phyloP scores from a whole-genome alignment of 2,797 vertebrate species.

The Leucoraja ocellata region DNA sequence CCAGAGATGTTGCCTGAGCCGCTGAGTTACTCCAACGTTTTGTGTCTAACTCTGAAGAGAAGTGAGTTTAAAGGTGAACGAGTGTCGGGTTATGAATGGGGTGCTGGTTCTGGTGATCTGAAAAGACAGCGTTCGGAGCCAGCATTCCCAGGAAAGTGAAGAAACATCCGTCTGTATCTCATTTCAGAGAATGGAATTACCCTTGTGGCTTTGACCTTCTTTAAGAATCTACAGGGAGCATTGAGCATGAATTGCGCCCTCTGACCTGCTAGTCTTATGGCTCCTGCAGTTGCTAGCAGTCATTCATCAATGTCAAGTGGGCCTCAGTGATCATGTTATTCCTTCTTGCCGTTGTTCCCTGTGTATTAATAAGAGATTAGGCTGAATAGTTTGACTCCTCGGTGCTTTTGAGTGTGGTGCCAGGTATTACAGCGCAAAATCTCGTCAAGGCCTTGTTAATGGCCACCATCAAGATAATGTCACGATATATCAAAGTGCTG shows the following conservation, averaged over 20 bases:
- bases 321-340: slow-evolving; percentile 40
- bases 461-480: not conserved
- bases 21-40: too few species aligned
- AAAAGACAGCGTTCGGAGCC: not conserved
- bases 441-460: not conserved
- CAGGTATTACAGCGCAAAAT: not conserved
- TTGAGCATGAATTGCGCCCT: slow-evolving; percentile 34
- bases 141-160: slow-evolving; percentile 20
- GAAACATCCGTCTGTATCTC: slow-evolving; percentile 35
- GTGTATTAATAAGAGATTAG: slow-evolving; percentile 38
- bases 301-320: slow-evolving; percentile 39
- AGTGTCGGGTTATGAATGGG: not conserved
- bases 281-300: slow-evolving; percentile 37
- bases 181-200: slow-evolving; percentile 40
- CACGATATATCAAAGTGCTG: not conserved
- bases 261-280: slow-evolving; percentile 38
- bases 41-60: not conserved
- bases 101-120: slow-evolving; percentile 7
- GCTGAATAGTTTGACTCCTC: not conserved
- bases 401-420: slow-evolving; percentile 18
- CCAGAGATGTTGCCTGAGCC: too few species aligned
- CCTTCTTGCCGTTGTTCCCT: slow-evolving; percentile 17
- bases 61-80: not conserved
- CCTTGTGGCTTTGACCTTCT: slow-evolving; percentile 35
- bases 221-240: slow-evolving; percentile 36